Percentiles rank a stretch among this genome's conserved stretches.
Conservation (phyloP, 2,113 vertebrate genomes). For the Charina bottae region DNA sequence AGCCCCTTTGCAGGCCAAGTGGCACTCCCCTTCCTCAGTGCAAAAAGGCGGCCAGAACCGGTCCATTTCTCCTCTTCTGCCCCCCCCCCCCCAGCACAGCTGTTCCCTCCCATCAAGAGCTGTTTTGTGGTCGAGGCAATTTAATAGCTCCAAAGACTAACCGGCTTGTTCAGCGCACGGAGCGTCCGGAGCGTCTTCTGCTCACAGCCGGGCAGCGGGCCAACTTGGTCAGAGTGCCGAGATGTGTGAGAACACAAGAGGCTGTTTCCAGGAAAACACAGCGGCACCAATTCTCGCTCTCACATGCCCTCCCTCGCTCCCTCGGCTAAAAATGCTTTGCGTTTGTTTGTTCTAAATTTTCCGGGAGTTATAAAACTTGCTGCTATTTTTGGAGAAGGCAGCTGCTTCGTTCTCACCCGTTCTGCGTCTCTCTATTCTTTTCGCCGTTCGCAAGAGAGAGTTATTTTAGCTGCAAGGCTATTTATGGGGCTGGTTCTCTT, state of each 20-base stretch:
- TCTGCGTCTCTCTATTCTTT: conserved; percentile 42
- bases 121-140: conserved; percentile 11
- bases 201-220: conserved; percentile 1
- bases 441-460: not conserved
- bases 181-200: not conserved
- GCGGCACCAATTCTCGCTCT: conserved; percentile 43
- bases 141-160: conserved; percentile 12
- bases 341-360: conserved; percentile 69
- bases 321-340: conserved; percentile 39
- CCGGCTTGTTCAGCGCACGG: conserved; percentile 1
- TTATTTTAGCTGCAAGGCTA: conserved; percentile 24
- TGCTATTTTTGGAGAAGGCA: conserved; percentile 71
- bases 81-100: not conserved
- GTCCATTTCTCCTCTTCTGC: not conserved
- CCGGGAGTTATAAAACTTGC: conserved; percentile 66
- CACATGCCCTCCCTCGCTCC: not conserved
- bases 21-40: not conserved
- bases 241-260: conserved; percentile 43
- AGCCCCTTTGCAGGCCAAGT: not conserved
- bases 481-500: not conserved
- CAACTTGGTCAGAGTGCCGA: conserved; percentile 60
- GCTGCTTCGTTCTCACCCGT: conserved; percentile 45
- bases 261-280: conserved; percentile 65
- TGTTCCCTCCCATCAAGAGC: not conserved
- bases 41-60: not conserved